These are phyloP conservation scores for Agrochola lota DNA, from an alignment of 2,888 invertebrate genomes.

Conservation along the genomic window DNA sequence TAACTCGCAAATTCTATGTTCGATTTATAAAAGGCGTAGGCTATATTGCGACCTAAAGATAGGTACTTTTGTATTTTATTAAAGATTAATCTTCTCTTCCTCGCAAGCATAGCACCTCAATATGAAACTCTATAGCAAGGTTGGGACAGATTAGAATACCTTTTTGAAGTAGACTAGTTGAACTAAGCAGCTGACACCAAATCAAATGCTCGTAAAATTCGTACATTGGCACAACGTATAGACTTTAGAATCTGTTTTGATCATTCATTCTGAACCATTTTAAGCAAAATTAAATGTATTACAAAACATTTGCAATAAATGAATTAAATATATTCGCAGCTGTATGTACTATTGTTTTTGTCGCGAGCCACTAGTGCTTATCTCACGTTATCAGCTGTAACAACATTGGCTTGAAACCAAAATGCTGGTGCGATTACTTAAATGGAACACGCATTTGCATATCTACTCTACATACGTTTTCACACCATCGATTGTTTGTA, in stretches of 20 bases:
- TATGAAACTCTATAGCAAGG: neutral
- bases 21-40: neutral
- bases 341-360: slow-evolving; percentile 37
- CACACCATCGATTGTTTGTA: slow-evolving; percentile 56
- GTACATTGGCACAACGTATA: neutral
- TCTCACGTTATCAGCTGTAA: slow-evolving; percentile 76
- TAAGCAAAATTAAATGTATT: neutral
- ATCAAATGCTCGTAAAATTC: slow-evolving; percentile 8
- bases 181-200: slow-evolving; percentile 3
- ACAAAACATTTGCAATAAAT: neutral
- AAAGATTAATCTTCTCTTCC: neutral
- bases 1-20: neutral
- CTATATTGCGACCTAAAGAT: neutral
- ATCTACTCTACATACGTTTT: slow-evolving; percentile 73
- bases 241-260: neutral
- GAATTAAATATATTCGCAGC: slow-evolving; percentile 18
- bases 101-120: neutral
- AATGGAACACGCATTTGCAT: slow-evolving; percentile 84
- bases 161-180: neutral
- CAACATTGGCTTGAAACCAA: slow-evolving; percentile 73
- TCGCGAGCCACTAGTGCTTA: slow-evolving; percentile 67
- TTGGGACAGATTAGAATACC: neutral
- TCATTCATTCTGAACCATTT: neutral
- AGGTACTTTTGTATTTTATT: neutral
- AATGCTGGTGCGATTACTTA: slow-evolving; percentile 82